Base-by-base conservation (phyloP, 2,797 vertebrate species). In the Sebastes hubbsi region DNA sequence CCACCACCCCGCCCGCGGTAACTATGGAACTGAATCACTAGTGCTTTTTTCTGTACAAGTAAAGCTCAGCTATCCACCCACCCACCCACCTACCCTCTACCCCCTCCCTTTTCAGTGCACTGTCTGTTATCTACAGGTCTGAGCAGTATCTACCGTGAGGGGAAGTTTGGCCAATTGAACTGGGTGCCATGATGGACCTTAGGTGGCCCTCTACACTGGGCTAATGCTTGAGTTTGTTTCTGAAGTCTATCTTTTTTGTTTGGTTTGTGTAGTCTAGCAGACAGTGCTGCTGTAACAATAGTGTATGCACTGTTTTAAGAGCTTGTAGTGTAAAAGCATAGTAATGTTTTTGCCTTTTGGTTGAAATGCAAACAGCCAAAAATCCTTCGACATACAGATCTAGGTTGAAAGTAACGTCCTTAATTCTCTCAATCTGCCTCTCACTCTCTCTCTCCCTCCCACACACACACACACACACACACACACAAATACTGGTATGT, bases 41-140 rank as follows among this genome's bases (percentile, higher is more conserved):
- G 83, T 82, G 88, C 75, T 77, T 88, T 80, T 86, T 90, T 89
- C 84, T 93, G 89, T 93, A 92, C 89, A 94, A 80, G 84, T 93
- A 93, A 92, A 94, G 88, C 91, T 91, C 80, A 82, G 83, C 88
- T 87, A 91, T 78, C 64, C 85, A 72, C 58, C 78, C 38, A 42
- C 13, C 38, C 77, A 65, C 65, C 52, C 61, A 60, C 56, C 58
- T 58, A 63, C 65, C 49, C 65, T 61, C 55, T 72, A 71, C 70
- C 46, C 72, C 78, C 72, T 75, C 71, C 69, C 73, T 34, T 69
- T 79, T 85, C 80, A 84, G 80, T 88, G 84, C 56, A 82, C 77
- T 59, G 75, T 73, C 75, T 77, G 85, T 67, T 78, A 71, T 88
- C 72, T 83, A 88, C 72, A 74, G 29, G 77, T 88, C 65, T 67